These are phyloP conservation scores for Scolopax bukidnonensis DNA, from an alignment of 2,797 vertebrate genomes.

Conservation along the genomic window DNA sequence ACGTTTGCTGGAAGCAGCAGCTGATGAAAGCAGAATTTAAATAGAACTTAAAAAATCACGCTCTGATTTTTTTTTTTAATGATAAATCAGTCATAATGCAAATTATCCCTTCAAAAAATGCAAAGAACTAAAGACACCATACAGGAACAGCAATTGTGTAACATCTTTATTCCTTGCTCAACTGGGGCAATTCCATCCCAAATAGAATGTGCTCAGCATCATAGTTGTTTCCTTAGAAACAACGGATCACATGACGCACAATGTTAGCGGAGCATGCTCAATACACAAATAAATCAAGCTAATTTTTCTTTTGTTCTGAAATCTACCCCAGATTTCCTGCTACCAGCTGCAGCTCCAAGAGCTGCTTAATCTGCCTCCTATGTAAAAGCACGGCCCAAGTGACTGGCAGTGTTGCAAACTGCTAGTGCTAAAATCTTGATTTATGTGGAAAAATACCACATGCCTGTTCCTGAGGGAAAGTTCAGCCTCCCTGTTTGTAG, in stretches of 20 bases:
- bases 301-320: constrained; percentile 77
- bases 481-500: constrained; percentile 72
- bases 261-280: constrained; percentile 73
- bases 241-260: constrained; percentile 57
- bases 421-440: constrained; percentile 58
- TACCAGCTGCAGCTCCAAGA: constrained; percentile 74
- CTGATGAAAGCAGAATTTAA: neutral
- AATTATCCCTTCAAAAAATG: neutral
- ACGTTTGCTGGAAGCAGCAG: neutral
- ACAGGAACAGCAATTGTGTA: neutral
- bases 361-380: constrained; percentile 71
- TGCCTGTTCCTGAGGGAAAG: constrained; percentile 78
- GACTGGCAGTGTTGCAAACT: constrained; percentile 46
- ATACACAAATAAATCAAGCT: constrained; percentile 76
- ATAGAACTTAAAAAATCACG: no score
- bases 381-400: constrained; percentile 53
- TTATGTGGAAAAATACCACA: constrained; percentile 66
- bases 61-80: neutral
- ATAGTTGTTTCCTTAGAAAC: constrained; percentile 74
- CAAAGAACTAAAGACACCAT: neutral
- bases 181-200: neutral
- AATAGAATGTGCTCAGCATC: constrained; percentile 43
- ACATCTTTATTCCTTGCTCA: neutral
- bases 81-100: neutral
- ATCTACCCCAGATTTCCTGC: constrained; percentile 74